Conservation (phyloP, 2,888 invertebrate genomes). For the Julus scanicus region DNA sequence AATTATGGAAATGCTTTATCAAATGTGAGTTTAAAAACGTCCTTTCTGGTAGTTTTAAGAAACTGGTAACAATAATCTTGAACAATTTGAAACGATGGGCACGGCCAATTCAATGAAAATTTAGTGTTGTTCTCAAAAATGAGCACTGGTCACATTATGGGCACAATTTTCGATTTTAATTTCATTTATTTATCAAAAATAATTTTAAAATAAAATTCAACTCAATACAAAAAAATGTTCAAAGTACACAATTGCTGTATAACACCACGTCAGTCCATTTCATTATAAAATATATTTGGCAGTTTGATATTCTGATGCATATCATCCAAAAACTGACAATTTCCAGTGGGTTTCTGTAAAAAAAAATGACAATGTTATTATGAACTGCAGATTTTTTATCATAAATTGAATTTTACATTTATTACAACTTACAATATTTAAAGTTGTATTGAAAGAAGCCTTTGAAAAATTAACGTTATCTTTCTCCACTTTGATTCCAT, state of each 20-base stretch:
- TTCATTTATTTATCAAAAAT: too few species aligned
- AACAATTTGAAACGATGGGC: too few species aligned
- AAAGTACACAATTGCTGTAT: background rate
- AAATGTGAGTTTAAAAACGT: too few species aligned
- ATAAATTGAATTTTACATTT: background rate
- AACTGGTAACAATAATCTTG: too few species aligned
- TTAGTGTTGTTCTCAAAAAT: too few species aligned
- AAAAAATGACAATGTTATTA: background rate
- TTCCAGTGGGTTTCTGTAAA: background rate
- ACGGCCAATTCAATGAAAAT: too few species aligned
- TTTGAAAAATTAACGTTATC: constrained; percentile 47
- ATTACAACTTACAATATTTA: constrained; percentile 39
- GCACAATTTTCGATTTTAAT: too few species aligned
- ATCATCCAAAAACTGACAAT: background rate
- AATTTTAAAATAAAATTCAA: too few species aligned
- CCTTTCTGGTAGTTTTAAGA: too few species aligned
- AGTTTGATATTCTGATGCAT: background rate
- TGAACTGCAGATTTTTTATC: background rate
- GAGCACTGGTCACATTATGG: too few species aligned
- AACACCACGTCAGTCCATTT: background rate
- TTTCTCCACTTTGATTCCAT: constrained; percentile 52
- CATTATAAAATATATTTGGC: background rate
- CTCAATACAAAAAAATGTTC: too few species aligned
- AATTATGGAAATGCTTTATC: background rate
- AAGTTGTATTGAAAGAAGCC: background rate